Evolutionary conservation across 2,797 vertebrate species (phyloP), one percentile per base, ranked within the genome.

Genomic region (Ficedula albicollis): DNA sequence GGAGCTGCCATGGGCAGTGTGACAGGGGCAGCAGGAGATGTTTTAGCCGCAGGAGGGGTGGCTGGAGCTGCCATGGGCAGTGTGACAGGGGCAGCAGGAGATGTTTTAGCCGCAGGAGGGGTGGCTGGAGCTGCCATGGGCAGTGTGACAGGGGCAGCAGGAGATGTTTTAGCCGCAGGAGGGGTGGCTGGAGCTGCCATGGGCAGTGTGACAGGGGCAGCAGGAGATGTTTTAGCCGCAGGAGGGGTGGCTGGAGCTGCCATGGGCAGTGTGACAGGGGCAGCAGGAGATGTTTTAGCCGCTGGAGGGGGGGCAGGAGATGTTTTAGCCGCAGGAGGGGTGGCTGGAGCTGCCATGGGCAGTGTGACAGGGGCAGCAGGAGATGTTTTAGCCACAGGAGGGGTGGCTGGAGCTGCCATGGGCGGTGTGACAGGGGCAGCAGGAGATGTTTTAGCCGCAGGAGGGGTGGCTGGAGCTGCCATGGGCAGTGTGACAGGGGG

Each of bases 51-150:
- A 38, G 55, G 9, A 14, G 70, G 34, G 62, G 15, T 46, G 18
- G 29, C 69, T 1, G 2, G 30, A 84, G 86, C 56, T 90, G 97
- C 98, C 44, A 48, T 21, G 25, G 83, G 6, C 1, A 11, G 46
- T 55, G 59, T 52, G 56, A 95, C 97, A 89, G 77, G 43, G 17
- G 16, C 41, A 43, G 41, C 41, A 43, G 41, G 41, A 43, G 41
- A 7, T 43, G 38, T 11, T 38, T 34, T 34, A 9, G 34, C 34
- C 9, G 34, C 34, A 34, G 34, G 9, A 34, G 34, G 34, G 34
- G 34, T 5, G 20, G 46, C 97, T 9, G 58, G 74, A 84, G 85
- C 56, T 90, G 97, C 98, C 41, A 48, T 21, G 23, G 83, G 6
- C 1, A 10, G 49, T 54, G 59, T 52, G 56, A 95, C 41, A 16